phyloP scores from a whole-genome alignment of 2,113 vertebrate genomes.

The Panthera uncia region DNA sequence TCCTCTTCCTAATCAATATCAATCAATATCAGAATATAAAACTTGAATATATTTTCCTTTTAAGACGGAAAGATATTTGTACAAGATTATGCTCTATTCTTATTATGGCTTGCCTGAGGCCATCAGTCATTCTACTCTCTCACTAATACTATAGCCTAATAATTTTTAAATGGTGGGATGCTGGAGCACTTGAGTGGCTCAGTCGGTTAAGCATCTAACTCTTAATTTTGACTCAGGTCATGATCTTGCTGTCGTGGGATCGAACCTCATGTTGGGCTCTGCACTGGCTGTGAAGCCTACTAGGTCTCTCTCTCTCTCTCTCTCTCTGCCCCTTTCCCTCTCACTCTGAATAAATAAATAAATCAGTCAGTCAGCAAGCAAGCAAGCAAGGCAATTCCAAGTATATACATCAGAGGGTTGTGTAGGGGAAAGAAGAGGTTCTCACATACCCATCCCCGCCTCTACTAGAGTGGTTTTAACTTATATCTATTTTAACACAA shows the following conservation, averaged over 20 bases:
- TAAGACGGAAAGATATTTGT: neutral
- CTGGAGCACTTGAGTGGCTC: no score
- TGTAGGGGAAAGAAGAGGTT: neutral
- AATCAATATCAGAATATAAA: neutral
- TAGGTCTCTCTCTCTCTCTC: no score
- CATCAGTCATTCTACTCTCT: neutral
- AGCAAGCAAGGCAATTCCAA: neutral
- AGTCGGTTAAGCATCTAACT: no score
- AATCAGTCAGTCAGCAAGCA: no score
- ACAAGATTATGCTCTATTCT: neutral
- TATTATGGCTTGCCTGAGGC: neutral
- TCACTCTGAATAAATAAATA: no score
- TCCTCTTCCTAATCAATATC: neutral
- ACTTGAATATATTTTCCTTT: neutral
- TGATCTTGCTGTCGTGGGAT: no score
- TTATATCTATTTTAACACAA: neutral
- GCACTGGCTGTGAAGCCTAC: no score
- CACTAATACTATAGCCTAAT: neutral
- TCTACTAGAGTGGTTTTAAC: neutral
- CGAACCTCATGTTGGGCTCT: no score
- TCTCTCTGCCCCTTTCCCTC: no score
- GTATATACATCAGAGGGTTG: neutral
- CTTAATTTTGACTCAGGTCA: no score
- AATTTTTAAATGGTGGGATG: neutral
- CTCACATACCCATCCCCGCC: neutral